phyloP scores from a whole-genome alignment of 2,888 invertebrate genomes.

The Drosophila austrosaltans region DNA sequence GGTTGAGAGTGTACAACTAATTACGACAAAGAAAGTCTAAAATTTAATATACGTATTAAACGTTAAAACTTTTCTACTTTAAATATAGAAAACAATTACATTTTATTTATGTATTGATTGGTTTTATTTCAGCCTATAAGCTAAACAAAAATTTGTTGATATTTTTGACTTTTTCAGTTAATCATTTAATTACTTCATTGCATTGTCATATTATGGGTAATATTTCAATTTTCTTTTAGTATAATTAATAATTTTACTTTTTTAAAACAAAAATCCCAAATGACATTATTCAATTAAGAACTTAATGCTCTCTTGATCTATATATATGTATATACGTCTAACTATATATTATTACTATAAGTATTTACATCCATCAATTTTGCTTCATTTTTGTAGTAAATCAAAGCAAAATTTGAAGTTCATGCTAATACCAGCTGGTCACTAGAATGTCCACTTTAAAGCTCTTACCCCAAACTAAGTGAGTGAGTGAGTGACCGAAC shows the following conservation, averaged over 20 bases:
- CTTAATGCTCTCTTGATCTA: constrained; percentile 38
- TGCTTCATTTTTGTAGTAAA: constrained; percentile 30
- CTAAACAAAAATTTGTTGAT: no score
- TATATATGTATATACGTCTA: neutral
- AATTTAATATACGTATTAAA: neutral
- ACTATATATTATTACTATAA: neutral
- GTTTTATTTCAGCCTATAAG: no score
- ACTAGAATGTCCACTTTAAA: constrained; percentile 76
- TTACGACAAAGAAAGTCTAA: neutral
- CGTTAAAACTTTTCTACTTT: no score
- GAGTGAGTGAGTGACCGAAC: constrained; percentile 42
- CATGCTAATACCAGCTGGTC: constrained; percentile 65
- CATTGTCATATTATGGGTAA: neutral
- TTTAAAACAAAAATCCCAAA: constrained; percentile 30
- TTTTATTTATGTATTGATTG: no score
- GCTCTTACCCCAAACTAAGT: constrained; percentile 33
- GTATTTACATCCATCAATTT: constrained; percentile 63
- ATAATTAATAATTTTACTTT: neutral
- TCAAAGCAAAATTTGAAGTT: constrained; percentile 63
- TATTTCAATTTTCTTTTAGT: constrained; percentile 13
- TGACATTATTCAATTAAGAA: constrained; percentile 50
- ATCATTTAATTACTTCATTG: neutral
- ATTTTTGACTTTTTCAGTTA: no score
- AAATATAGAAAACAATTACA: no score
- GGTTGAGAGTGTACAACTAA: neutral